phyloP scores from a whole-genome alignment of 2,888 invertebrate species.

The Cryptus viduatorius region DNA sequence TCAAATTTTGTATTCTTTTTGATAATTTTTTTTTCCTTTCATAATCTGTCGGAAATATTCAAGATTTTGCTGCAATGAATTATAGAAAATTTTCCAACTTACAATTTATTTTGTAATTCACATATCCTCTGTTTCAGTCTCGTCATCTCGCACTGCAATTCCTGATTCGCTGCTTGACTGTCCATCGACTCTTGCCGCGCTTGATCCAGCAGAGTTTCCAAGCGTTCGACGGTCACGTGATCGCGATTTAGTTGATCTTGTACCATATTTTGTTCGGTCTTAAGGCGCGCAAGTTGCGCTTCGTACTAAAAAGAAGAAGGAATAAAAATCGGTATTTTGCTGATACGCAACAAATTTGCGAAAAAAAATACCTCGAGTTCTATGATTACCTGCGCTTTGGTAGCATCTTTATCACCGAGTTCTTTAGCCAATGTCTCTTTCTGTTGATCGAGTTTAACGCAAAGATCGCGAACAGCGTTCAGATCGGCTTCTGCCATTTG shows the following conservation, averaged over 20 bases:
- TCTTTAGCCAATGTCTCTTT: conserved; percentile 88
- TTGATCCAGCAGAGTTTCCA: conserved; percentile 87
- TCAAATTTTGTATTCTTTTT: no score
- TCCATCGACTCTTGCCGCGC: conserved; percentile 88
- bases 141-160: conserved; percentile 88
- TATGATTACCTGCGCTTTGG: conserved; percentile 83
- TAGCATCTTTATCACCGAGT: conserved; percentile 85
- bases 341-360: not conserved
- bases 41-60: no score
- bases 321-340: not conserved
- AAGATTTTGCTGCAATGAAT: no score
- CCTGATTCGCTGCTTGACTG: conserved; percentile 88
- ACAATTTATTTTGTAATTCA: conserved; percentile 86
- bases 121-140: conserved; percentile 86
- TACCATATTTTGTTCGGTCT: conserved; percentile 84
- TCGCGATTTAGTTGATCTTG: conserved; percentile 85
- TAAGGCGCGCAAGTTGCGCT: conserved; percentile 85
- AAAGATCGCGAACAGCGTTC: conserved; percentile 87
- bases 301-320: conserved; percentile 84
- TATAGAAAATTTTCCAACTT: conserved; percentile 75
- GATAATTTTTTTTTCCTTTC: no score
- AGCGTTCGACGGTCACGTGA: conserved; percentile 85
- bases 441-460: conserved; percentile 89
- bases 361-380: not conserved
- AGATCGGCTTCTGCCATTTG: conserved; percentile 88